Evolutionary conservation across 1,140 invertebrate genomes (phyloP).

Genomic region (Babylonia areolata): DNA sequence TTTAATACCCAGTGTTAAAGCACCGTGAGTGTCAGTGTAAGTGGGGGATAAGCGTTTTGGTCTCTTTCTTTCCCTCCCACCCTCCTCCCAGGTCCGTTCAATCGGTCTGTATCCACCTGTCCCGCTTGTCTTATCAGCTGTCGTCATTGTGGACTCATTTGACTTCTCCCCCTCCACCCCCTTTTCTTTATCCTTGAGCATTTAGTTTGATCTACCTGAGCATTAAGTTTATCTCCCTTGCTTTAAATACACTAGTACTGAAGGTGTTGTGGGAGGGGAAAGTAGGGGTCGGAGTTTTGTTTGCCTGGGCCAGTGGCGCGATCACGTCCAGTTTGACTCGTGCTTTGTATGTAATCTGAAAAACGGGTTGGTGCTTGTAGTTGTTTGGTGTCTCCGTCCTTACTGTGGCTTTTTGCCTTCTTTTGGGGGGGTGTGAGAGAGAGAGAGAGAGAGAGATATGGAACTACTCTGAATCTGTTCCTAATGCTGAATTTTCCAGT

Average conservation of each 20-base stretch:
- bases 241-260: no score
- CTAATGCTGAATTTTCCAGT: no score
- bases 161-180: not conserved
- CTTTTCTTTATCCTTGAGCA: not conserved
- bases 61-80: not conserved
- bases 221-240: not conserved
- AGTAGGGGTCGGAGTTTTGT: not conserved
- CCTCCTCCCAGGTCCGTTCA: not conserved
- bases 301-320: not conserved
- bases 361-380: not conserved
- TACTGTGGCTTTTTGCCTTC: not conserved
- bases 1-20: no score
- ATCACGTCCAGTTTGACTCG: not conserved
- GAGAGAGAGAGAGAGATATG: slow-evolving; percentile 8
- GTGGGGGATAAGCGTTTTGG: not conserved
- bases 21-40: no score
- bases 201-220: not conserved
- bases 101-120: not conserved
- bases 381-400: not conserved
- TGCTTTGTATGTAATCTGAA: not conserved
- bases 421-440: not conserved
- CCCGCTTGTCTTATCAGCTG: not conserved
- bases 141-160: not conserved
- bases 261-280: not conserved
- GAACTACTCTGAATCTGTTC: no score